These are phyloP conservation scores for Ectemnius lituratus DNA, from an alignment of 2,888 invertebrate genomes.

Conservation along the genomic window DNA sequence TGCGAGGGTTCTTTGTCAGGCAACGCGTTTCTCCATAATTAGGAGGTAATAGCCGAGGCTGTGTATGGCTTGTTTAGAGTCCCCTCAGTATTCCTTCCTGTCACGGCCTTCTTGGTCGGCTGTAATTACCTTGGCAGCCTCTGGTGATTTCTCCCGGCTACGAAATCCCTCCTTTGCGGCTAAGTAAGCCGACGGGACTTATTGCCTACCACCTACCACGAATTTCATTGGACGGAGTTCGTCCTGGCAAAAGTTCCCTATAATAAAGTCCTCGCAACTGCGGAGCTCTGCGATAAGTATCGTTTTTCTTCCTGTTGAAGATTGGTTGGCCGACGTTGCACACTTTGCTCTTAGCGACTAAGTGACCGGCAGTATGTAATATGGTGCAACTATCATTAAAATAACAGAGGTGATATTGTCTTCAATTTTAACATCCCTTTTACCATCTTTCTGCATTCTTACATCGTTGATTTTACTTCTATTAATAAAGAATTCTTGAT, in stretches of 20 bases:
- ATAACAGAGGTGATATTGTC: too few species aligned
- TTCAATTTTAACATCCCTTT: too few species aligned
- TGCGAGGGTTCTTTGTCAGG: constrained; percentile 19
- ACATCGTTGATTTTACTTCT: too few species aligned
- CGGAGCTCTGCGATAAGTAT: constrained; percentile 19
- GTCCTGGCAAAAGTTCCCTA: constrained; percentile 24
- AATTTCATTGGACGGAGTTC: constrained; percentile 20
- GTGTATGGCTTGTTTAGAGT: constrained; percentile 53
- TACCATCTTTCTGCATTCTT: too few species aligned
- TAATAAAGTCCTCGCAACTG: constrained; percentile 42
- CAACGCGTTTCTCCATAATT: constrained; percentile 52
- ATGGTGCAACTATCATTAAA: too few species aligned
- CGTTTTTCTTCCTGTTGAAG: constrained; percentile 19
- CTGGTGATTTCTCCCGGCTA: constrained; percentile 46
- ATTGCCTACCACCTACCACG: constrained; percentile 22
- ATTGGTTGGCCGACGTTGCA: constrained; percentile 7
- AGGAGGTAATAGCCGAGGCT: constrained; percentile 54
- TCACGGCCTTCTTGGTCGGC: constrained; percentile 34
- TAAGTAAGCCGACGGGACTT: constrained; percentile 35
- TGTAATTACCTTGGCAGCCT: constrained; percentile 52
- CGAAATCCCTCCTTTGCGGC: constrained; percentile 42
- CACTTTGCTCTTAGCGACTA: background rate
- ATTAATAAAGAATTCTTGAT: too few species aligned
- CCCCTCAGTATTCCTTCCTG: constrained; percentile 10
- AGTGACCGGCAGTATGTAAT: too few species aligned